Evolutionary conservation across 2,113 vertebrate genomes (phyloP).

Genomic region (Coptodon rendalli): DNA sequence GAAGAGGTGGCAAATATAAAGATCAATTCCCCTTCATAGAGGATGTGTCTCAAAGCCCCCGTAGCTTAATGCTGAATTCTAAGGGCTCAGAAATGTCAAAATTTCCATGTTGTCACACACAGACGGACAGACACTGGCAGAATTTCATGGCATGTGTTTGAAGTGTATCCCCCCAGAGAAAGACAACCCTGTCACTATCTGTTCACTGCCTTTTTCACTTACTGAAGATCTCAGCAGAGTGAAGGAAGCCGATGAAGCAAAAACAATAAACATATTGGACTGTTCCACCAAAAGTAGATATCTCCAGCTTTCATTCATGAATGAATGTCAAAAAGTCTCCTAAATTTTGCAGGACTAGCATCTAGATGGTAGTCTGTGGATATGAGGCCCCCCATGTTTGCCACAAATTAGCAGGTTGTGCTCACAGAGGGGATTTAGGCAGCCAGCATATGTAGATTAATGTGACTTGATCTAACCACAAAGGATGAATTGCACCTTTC

Average conservation of each 20-base stretch:
- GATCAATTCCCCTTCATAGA: not conserved
- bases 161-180: constrained; percentile 26
- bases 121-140: constrained; percentile 12
- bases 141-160: constrained; percentile 39
- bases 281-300: not conserved
- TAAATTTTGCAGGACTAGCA: not conserved
- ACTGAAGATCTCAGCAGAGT: not conserved
- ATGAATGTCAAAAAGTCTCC: not conserved
- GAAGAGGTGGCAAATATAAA: not conserved
- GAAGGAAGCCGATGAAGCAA: not conserved
- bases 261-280: not conserved
- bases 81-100: constrained; percentile 65
- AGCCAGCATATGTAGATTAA: not conserved
- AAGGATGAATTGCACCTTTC: constrained; percentile 36
- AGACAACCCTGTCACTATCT: not conserved
- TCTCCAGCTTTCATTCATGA: not conserved
- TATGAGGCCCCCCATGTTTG: not conserved
- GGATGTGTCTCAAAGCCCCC: constrained; percentile 1
- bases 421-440: not conserved
- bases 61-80: constrained; percentile 28
- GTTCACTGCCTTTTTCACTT: not conserved
- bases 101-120: constrained; percentile 65
- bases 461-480: constrained; percentile 2
- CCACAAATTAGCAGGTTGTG: not conserved
- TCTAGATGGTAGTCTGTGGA: not conserved